Evolutionary conservation across 1,140 invertebrate genomes (phyloP).

Genomic region (Eufriesea mexicana): DNA sequence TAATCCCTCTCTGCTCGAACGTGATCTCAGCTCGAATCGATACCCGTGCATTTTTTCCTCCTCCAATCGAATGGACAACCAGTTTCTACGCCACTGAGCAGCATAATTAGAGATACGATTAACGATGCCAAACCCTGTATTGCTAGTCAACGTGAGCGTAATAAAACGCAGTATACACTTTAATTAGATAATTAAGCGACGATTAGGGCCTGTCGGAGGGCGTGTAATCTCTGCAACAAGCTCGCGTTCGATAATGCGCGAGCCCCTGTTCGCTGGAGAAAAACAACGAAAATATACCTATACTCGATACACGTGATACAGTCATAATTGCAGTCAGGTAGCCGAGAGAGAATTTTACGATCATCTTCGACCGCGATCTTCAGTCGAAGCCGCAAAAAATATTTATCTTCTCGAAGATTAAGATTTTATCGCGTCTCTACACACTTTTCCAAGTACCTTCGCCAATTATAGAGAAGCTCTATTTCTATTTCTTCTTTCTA

Average conservation of each 20-base stretch:
- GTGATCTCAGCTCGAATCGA: neutral
- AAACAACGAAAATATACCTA: neutral
- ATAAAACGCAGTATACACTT: conserved; percentile 44
- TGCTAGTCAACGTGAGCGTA: conserved; percentile 62
- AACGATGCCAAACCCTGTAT: conserved; percentile 66
- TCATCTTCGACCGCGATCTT: neutral
- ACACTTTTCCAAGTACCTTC: neutral
- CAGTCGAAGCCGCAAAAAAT: neutral
- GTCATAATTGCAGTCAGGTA: neutral
- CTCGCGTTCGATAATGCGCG: neutral
- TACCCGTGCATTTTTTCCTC: neutral
- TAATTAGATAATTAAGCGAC: conserved; percentile 53
- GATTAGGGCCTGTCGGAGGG: conserved; percentile 35
- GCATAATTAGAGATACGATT: conserved; percentile 54
- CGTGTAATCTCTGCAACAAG: conserved; percentile 44
- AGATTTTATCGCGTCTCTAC: neutral
- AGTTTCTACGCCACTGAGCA: conserved; percentile 20
- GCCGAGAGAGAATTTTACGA: neutral
- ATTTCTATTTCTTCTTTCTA: neutral
- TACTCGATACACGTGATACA: neutral
- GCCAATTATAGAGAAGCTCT: no score
- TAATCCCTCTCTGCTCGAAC: neutral
- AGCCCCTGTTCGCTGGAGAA: no score
- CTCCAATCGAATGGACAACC: neutral
- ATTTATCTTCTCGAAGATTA: neutral